phyloP scores from a whole-genome alignment of 2,888 invertebrate genomes.

The Cryptocephalus primarius region DNA sequence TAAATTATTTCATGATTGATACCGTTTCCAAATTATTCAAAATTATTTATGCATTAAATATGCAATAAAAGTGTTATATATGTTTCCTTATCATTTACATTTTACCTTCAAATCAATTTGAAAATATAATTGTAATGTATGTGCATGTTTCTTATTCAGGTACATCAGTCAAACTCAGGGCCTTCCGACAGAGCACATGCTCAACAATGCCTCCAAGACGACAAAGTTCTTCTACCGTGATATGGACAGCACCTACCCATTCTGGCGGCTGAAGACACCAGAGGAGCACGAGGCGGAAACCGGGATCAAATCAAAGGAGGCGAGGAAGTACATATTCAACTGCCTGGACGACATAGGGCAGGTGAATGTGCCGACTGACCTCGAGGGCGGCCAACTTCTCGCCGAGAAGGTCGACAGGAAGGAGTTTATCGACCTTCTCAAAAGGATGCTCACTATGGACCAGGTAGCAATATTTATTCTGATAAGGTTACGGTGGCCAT shows the following conservation, averaged over 20 bases:
- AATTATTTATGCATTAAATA: too few species aligned
- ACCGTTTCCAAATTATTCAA: too few species aligned
- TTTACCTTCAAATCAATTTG: too few species aligned
- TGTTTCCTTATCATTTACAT: too few species aligned
- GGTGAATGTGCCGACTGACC: constrained; percentile 92
- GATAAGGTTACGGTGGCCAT: not conserved
- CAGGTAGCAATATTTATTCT: constrained; percentile 52
- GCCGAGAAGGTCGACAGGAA: constrained; percentile 95
- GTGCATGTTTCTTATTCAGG: constrained; percentile 33
- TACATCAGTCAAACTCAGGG: constrained; percentile 71
- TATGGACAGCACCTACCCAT: constrained; percentile 82
- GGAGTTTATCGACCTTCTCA: constrained; percentile 95
- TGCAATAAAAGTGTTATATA: too few species aligned
- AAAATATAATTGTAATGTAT: too few species aligned
- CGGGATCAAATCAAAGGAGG: constrained; percentile 97
- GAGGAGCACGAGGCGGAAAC: constrained; percentile 98
- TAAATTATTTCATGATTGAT: too few species aligned
- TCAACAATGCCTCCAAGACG: constrained; percentile 93
- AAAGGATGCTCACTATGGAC: constrained; percentile 98
- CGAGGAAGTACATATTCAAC: constrained; percentile 98
- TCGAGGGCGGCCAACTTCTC: constrained; percentile 91
- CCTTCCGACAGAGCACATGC: constrained; percentile 95
- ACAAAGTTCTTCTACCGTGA: constrained; percentile 96
- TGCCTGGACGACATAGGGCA: constrained; percentile 97
- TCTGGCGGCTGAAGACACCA: constrained; percentile 84